Evolutionary conservation across 2,888 invertebrate species (phyloP).

Genomic region (Pyrocoelia pectoralis): DNA sequence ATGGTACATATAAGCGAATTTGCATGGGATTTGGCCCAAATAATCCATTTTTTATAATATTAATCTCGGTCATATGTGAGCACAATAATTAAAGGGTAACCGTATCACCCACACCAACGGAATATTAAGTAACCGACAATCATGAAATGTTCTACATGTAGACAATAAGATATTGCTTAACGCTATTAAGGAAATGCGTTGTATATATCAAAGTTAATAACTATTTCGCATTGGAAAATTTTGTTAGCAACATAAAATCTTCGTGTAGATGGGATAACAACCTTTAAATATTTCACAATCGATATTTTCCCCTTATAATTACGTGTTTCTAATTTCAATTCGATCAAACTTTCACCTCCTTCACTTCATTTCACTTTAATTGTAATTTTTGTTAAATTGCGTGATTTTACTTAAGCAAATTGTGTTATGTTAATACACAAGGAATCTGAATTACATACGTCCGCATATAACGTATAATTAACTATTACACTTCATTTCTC

Average conservation of each 20-base stretch:
- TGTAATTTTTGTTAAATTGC: background rate
- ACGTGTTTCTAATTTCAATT: background rate
- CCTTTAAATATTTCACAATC: no score
- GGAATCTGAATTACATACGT: no score
- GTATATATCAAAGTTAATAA: constrained; percentile 3
- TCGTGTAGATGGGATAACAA: no score
- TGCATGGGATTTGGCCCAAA: background rate
- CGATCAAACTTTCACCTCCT: constrained; percentile 5
- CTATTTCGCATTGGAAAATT: background rate
- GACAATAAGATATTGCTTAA: constrained; percentile 2
- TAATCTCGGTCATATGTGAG: constrained; percentile 7
- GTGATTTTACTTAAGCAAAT: background rate
- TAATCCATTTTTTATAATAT: background rate
- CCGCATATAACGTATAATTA: no score
- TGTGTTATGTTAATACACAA: background rate
- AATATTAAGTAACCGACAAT: background rate
- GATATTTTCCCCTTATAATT: no score
- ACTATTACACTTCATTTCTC: no score
- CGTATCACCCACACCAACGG: constrained; percentile 10
- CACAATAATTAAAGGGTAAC: constrained; percentile 3
- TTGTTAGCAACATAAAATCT: no score
- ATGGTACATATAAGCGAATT: background rate
- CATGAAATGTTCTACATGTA: background rate
- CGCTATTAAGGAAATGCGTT: background rate
- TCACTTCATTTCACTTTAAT: constrained; percentile 12